Evolutionary conservation across 2,797 vertebrate genomes (phyloP).

Genomic region (Aeoliscus strigatus): DNA sequence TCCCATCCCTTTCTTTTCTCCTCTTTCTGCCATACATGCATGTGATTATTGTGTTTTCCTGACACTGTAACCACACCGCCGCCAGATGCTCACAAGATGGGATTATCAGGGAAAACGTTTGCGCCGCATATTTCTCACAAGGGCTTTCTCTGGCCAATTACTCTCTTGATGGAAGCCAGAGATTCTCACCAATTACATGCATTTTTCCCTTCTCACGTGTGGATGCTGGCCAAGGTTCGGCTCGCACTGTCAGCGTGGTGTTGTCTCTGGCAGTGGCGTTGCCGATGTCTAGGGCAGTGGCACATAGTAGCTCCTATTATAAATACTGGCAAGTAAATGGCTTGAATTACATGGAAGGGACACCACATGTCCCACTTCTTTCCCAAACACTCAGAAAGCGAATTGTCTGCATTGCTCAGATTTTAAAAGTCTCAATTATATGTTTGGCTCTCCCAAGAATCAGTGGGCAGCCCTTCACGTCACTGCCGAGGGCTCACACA

Average conservation of each 20-base stretch:
- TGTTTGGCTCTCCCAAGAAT: conserved; percentile 49
- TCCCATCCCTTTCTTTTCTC: conserved; percentile 46
- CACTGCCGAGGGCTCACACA: conserved; percentile 29
- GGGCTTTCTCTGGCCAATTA: conserved; percentile 71
- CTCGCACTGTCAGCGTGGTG: conserved; percentile 52
- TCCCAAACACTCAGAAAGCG: conserved; percentile 23
- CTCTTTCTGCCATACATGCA: conserved; percentile 45
- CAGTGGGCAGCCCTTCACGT: conserved; percentile 44
- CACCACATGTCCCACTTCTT: conserved; percentile 46
- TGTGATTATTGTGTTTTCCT: conserved; percentile 65
- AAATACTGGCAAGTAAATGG: conserved; percentile 35
- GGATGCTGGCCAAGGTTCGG: conserved; percentile 59
- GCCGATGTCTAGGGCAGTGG: conserved; percentile 48
- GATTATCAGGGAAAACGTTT: conserved; percentile 72
- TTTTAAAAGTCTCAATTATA: conserved; percentile 53
- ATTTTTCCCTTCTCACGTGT: conserved; percentile 66
- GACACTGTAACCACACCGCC: conserved; percentile 53
- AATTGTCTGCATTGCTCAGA: conserved; percentile 40
- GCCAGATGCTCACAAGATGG: conserved; percentile 71
- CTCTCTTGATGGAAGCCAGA: conserved; percentile 73
- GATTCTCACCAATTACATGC: conserved; percentile 73
- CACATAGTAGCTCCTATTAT: conserved; percentile 38
- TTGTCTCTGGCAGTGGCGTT: conserved; percentile 54
- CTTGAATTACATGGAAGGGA: conserved; percentile 45
- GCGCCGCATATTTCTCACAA: conserved; percentile 70